Conservation (phyloP, 2,797 vertebrate species). For the Fistularia commersonii region DNA sequence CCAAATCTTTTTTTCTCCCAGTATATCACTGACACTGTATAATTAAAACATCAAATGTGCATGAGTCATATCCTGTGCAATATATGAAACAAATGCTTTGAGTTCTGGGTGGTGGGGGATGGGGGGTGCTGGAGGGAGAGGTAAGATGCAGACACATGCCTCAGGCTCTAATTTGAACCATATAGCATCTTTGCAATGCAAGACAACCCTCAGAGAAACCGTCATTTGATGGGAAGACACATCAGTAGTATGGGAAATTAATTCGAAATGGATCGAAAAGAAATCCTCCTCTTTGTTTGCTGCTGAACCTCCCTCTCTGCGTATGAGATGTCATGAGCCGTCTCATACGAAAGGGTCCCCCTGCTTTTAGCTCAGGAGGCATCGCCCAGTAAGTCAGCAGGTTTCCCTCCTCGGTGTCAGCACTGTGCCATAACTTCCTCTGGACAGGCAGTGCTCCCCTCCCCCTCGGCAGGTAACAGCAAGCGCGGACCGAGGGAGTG, state of each 20-base stretch:
- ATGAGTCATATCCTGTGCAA: slow-evolving; percentile 70
- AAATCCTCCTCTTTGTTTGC: not conserved
- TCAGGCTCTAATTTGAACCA: slow-evolving; percentile 61
- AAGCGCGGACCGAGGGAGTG: slow-evolving; percentile 37
- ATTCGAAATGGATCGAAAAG: slow-evolving; percentile 16
- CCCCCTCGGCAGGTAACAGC: slow-evolving; percentile 67
- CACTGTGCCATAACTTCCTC: slow-evolving; percentile 43
- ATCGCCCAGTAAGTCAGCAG: slow-evolving; percentile 34
- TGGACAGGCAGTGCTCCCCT: slow-evolving; percentile 43
- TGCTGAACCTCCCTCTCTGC: not conserved
- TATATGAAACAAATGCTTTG: slow-evolving; percentile 71
- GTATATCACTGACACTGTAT: slow-evolving; percentile 55
- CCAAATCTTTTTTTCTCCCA: slow-evolving; percentile 37
- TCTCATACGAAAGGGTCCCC: slow-evolving; percentile 10
- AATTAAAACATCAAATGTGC: slow-evolving; percentile 67
- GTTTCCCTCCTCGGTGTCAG: slow-evolving; percentile 35
- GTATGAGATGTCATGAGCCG: not conserved
- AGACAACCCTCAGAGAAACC: too few relatives aligned
- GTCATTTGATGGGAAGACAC: too few relatives aligned
- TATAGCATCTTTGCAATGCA: slow-evolving; percentile 31
- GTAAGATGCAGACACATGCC: slow-evolving; percentile 36
- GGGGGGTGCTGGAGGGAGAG: slow-evolving; percentile 9
- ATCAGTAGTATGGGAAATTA: slow-evolving; percentile 5
- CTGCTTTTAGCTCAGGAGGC: slow-evolving; percentile 36
- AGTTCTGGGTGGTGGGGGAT: slow-evolving; percentile 23